phyloP scores from a whole-genome alignment of 2,888 invertebrate species.

The Drosophila lacicola region DNA sequence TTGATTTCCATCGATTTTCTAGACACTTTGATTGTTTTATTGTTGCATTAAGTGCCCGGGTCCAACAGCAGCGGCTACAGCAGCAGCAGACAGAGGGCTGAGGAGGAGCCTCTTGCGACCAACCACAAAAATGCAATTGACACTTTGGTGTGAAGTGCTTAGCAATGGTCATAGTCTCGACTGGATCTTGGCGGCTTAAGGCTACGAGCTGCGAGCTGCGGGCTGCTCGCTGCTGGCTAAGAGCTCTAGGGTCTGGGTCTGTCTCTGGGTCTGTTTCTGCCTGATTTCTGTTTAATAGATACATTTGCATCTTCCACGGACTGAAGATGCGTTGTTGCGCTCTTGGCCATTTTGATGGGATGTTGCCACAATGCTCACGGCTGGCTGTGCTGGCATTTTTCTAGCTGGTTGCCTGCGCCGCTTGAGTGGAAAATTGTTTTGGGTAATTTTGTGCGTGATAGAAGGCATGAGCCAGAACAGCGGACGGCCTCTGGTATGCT shows the following conservation, averaged over 20 bases:
- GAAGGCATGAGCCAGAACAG: constrained; percentile 23
- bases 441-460: constrained; percentile 67
- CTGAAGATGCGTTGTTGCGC: constrained; percentile 59
- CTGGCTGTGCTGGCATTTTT: constrained; percentile 62
- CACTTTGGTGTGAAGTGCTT: constrained; percentile 78
- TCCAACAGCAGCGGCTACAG: constrained; percentile 8
- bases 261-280: constrained; percentile 31
- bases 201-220: constrained; percentile 25
- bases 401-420: constrained; percentile 71
- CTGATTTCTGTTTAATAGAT: constrained; percentile 79
- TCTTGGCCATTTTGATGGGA: constrained; percentile 63
- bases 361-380: constrained; percentile 43
- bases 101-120: constrained; percentile 50
- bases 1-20: constrained; percentile 81
- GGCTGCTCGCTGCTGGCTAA: constrained; percentile 19
- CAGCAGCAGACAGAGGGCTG: constrained; percentile 7
- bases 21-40: constrained; percentile 81
- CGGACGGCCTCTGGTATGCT: constrained; percentile 52
- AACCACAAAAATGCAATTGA: constrained; percentile 79
- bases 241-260: constrained; percentile 12
- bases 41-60: constrained; percentile 77
- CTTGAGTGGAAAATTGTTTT: constrained; percentile 78
- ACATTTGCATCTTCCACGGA: constrained; percentile 68
- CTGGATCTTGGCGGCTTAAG: constrained; percentile 45
- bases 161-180: constrained; percentile 59